Evolutionary conservation across 1,140 invertebrate genomes (phyloP).

Genomic region (Anagrus nilaparvatae): DNA sequence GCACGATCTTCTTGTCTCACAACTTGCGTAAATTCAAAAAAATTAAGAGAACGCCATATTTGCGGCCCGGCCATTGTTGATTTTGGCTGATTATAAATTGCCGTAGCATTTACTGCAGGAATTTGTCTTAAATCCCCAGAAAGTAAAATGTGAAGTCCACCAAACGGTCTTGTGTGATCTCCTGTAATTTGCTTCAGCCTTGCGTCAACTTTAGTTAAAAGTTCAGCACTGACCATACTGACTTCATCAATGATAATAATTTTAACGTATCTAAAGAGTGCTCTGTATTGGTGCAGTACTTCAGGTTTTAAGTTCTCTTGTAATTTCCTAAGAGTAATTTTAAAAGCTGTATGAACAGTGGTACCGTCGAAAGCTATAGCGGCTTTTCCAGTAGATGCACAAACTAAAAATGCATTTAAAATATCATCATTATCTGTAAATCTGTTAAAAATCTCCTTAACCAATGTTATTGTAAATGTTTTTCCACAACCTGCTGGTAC

Average conservation of each 20-base stretch:
- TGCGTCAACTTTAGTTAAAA: conserved; percentile 21
- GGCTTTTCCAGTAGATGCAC: conserved; percentile 32
- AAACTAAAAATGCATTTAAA: conserved; percentile 22
- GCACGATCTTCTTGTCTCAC: conserved; percentile 19
- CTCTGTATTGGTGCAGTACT: conserved; percentile 12
- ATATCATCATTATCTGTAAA: conserved; percentile 4
- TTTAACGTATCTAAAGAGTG: conserved; percentile 22
- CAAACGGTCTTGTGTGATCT: conserved; percentile 14
- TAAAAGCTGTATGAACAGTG: conserved; percentile 25
- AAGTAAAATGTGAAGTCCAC: conserved; percentile 16
- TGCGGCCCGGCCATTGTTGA: conserved; percentile 8
- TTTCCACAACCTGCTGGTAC: conserved; percentile 25
- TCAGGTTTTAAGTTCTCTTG: too few relatives aligned
- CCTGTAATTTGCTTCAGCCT: conserved; percentile 26
- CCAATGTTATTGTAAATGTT: conserved; percentile 20
- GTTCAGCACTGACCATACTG: conserved; percentile 26
- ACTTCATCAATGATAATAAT: conserved; percentile 34
- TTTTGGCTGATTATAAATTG: conserved; percentile 12
- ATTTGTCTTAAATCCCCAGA: conserved; percentile 21
- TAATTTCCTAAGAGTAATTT: too few relatives aligned
- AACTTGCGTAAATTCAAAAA: conserved; percentile 21
- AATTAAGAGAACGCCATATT: conserved; percentile 18
- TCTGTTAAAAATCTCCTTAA: conserved; percentile 23
- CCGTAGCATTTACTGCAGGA: conserved; percentile 16
- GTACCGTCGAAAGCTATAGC: conserved; percentile 26